Evolutionary conservation across 2,113 vertebrate species (phyloP), one percentile per base, ranked within the genome.

Genomic region (Pachypanchax playfairii): DNA sequence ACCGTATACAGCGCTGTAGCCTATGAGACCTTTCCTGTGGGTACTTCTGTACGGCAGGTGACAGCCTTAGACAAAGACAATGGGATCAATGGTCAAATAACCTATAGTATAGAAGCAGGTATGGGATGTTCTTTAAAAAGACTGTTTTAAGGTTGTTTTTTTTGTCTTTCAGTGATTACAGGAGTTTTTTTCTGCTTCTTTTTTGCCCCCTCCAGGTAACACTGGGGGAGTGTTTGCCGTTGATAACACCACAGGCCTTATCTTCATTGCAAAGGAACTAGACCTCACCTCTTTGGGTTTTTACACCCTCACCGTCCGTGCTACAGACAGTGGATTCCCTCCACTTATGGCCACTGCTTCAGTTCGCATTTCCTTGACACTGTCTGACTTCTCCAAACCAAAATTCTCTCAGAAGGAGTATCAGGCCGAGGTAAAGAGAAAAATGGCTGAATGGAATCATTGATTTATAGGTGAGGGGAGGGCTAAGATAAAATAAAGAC

Each of bases 31-130:
- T 94, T 95, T 63, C 90, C 93, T 33, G 51, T 91, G 33, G 95
- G 95, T 44, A 93, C 93, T 20, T 92, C 94, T 47, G 94, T 97
- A 35, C 47, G 97, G 65, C 94, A 98, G 74, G 96, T 98, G 75
- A 96, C 94, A 0, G 97, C 96, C 47, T 83, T 98, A 75, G 97
- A 99, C 90, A 95, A 93, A 92, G 97, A 99, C 88, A 96, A 93
- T 65, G 96, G 95, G 55, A 93, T 95, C 86, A 99, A 98, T 2
- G 94, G 96, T 22, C 93, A 95, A 43, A 92, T 99, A 48, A 77
- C 93, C 22, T 98, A 96, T 56, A 89, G 85, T 5, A 92, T 98
- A 71, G 96, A 98, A 94, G 90, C 96, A 96, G 97, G 97, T 98
- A 44, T 4, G 60, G 39, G 41, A 14, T 25, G 11, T 25, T 48